These are phyloP conservation scores for Pollicipes pollicipes DNA, from an alignment of 1,140 invertebrate species.

Conservation along the genomic window DNA sequence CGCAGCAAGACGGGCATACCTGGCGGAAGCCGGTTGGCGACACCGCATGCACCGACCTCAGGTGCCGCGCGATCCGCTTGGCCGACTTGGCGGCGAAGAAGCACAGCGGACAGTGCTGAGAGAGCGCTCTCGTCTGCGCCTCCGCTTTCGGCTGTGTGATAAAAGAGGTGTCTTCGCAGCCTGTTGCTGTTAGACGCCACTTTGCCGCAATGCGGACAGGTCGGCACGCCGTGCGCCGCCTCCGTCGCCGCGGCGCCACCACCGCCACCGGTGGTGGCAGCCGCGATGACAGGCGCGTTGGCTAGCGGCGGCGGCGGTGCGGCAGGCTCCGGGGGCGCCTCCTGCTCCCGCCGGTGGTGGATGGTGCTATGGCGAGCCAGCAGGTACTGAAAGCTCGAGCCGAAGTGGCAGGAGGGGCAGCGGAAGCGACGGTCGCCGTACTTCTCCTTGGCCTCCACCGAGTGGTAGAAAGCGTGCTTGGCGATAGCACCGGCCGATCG, in stretches of 20 bases:
- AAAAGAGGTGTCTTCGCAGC: background rate
- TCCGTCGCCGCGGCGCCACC: background rate
- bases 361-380: background rate
- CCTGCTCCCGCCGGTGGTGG: background rate
- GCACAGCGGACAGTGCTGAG: background rate
- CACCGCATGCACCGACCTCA: no score
- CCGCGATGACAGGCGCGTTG: no score
- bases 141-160: background rate
- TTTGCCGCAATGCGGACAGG: background rate
- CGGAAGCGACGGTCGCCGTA: background rate
- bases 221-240: background rate
- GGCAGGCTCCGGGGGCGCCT: no score
- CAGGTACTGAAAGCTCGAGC: background rate
- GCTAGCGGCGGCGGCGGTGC: no score
- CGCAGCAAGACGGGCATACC: background rate
- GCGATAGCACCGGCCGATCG: background rate
- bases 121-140: background rate
- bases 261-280: no score
- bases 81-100: background rate
- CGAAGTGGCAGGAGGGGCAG: background rate
- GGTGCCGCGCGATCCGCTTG: background rate
- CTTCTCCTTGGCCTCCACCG: background rate
- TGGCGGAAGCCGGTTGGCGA: background rate
- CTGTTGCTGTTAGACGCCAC: background rate
- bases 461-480: background rate